Evolutionary conservation across 2,888 invertebrate genomes (phyloP).

Genomic region (Tupiocoris notatus): DNA sequence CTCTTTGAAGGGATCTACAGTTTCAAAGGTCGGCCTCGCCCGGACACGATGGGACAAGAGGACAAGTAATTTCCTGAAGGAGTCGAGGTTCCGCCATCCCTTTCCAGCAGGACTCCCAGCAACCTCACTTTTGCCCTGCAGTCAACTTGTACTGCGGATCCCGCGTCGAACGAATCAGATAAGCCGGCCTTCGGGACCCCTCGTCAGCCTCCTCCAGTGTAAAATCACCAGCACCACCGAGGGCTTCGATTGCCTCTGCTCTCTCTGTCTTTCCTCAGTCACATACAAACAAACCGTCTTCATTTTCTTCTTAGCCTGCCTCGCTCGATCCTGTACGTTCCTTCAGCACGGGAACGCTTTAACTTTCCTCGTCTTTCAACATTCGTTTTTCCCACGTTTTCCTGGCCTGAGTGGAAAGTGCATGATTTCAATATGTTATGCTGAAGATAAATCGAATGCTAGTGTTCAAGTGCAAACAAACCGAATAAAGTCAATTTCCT

Average conservation of each 20-base stretch:
- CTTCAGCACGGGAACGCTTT: neutral
- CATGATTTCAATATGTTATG: neutral
- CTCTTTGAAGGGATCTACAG: neutral
- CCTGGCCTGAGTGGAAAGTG: neutral
- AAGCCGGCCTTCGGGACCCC: neutral
- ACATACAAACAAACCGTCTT: neutral
- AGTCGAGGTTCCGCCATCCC: slow-evolving; percentile 5
- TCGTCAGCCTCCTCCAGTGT: neutral
- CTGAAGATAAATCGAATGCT: neutral
- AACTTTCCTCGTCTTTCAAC: neutral
- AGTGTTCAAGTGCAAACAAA: neutral
- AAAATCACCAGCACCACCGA: neutral
- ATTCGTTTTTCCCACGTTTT: neutral
- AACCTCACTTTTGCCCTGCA: neutral
- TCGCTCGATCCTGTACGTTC: neutral
- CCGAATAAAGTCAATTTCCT: neutral
- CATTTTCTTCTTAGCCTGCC: neutral
- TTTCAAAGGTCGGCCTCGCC: neutral
- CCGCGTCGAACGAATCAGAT: slow-evolving; percentile 7
- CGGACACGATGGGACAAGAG: slow-evolving; percentile 7
- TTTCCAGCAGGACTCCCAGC: neutral
- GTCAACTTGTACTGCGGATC: neutral
- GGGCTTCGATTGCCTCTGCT: neutral
- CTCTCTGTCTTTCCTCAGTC: neutral
- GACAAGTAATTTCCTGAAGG: slow-evolving; percentile 33